These are phyloP conservation scores for Phenganax subtilis DNA, from an alignment of 92 coral and sea anemone species.

Conservation along the genomic window DNA sequence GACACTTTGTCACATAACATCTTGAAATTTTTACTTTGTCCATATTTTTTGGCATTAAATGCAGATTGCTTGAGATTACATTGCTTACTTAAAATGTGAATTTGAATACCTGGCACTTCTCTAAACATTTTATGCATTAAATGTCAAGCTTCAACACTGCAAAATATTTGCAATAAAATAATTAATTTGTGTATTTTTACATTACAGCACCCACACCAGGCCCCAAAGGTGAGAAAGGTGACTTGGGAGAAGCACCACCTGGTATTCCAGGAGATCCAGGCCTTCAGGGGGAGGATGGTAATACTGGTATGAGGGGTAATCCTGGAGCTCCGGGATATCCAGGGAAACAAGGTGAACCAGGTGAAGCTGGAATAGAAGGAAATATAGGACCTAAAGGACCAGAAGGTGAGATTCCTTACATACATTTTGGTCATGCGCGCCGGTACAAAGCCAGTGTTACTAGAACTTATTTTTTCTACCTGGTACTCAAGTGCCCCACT, in stretches of 20 bases:
- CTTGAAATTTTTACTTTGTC: background rate
- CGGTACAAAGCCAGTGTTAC: no score
- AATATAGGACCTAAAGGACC: slow-evolving; percentile 44
- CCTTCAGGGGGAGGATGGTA: background rate
- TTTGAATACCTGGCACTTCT: no score
- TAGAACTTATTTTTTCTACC: no score
- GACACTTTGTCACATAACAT: background rate
- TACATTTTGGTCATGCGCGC: no score
- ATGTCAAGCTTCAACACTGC: background rate
- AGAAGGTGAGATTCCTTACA: slow-evolving; percentile 19
- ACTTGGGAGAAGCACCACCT: slow-evolving; percentile 17
- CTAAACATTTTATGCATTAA: no score
- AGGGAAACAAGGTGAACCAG: slow-evolving; percentile 48
- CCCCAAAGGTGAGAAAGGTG: slow-evolving; percentile 14
- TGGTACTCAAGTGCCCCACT: no score
- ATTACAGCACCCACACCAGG: background rate
- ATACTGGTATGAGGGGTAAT: background rate
- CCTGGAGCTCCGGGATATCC: slow-evolving; percentile 2
- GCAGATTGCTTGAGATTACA: no score
- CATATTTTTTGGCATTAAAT: background rate
- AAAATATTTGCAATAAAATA: background rate
- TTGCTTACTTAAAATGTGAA: no score
- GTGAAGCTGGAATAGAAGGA: slow-evolving; percentile 47
- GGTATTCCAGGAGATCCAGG: slow-evolving; percentile 6
- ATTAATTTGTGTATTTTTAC: no score